These are phyloP conservation scores for Nemoura dubitans DNA, from an alignment of 2,888 invertebrate species.

Conservation along the genomic window DNA sequence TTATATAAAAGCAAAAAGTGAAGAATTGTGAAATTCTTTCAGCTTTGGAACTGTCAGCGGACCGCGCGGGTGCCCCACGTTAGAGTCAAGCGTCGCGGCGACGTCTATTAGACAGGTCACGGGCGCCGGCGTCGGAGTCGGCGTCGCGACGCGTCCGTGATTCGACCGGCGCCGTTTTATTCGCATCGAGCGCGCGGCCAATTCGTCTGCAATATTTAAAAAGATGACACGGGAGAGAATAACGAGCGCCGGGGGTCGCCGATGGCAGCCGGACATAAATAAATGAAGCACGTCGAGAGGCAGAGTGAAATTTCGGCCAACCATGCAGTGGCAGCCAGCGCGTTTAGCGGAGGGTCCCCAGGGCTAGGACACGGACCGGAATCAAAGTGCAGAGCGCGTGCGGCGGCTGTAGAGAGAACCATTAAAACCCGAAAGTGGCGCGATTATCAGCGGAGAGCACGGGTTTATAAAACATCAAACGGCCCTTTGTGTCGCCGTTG, in stretches of 20 bases:
- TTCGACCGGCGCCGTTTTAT: conserved; percentile 23
- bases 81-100: not conserved
- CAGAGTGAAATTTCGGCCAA: conserved; percentile 41
- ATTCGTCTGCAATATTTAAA: conserved; percentile 37
- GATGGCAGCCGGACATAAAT: conserved; percentile 40
- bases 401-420: not conserved
- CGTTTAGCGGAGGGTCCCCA: not conserved
- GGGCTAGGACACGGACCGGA: not conserved
- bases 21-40: not conserved
- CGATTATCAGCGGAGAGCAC: not conserved
- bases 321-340: too few relatives aligned
- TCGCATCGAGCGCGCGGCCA: not conserved
- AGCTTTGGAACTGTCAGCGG: not conserved
- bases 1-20: not conserved
- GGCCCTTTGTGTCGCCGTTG: not conserved
- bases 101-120: not conserved
- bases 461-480: conserved; percentile 5
- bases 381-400: conserved; percentile 10
- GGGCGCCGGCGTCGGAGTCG: too few relatives aligned
- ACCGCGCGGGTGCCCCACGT: not conserved
- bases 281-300: conserved; percentile 40
- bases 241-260: conserved; percentile 16
- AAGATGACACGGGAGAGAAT: conserved; percentile 36
- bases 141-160: conserved; percentile 1
- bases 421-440: conserved; percentile 15